Conservation (phyloP, 1,140 invertebrate genomes). For the Drosophila pallidifrons region DNA sequence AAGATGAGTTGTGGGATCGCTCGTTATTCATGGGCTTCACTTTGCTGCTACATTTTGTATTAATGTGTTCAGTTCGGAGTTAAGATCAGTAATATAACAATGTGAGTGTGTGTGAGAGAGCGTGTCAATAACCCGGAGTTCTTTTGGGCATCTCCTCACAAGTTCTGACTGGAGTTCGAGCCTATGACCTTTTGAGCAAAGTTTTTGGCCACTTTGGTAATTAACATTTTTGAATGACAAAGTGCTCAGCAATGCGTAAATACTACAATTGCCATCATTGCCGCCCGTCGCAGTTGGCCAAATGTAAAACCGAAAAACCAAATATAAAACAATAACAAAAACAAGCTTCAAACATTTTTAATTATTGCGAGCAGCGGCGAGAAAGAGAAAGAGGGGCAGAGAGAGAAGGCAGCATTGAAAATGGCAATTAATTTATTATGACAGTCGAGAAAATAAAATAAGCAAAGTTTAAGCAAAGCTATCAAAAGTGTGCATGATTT, state of each 20-base stretch:
- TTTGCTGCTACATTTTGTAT: constrained; percentile 32
- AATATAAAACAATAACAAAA: constrained; percentile 33
- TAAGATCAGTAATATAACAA: neutral
- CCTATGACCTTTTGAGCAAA: constrained; percentile 66
- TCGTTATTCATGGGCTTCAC: constrained; percentile 11
- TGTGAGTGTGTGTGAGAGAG: constrained; percentile 32
- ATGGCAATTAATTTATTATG: constrained; percentile 50
- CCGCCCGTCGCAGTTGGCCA: constrained; percentile 49
- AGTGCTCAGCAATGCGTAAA: constrained; percentile 84
- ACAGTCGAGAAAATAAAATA: constrained; percentile 38
- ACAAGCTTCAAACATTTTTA: constrained; percentile 32
- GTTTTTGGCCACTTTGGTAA: constrained; percentile 46
- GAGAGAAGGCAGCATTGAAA: neutral
- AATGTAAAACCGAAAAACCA: constrained; percentile 44
- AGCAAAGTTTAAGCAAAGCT: constrained; percentile 2
- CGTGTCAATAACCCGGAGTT: constrained; percentile 74
- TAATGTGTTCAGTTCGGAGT: constrained; percentile 42
- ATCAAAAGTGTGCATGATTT: constrained; percentile 52
- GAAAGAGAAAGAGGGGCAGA: neutral
- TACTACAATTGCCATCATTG: constrained; percentile 67
- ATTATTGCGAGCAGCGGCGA: constrained; percentile 16
- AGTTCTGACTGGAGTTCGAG: neutral
- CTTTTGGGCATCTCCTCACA: neutral
- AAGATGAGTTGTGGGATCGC: constrained; percentile 55
- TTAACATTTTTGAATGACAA: constrained; percentile 68